Evolutionary conservation across 2,888 invertebrate genomes (phyloP), one percentile per base, ranked within the genome.

Genomic region (Dynastes tityus): DNA sequence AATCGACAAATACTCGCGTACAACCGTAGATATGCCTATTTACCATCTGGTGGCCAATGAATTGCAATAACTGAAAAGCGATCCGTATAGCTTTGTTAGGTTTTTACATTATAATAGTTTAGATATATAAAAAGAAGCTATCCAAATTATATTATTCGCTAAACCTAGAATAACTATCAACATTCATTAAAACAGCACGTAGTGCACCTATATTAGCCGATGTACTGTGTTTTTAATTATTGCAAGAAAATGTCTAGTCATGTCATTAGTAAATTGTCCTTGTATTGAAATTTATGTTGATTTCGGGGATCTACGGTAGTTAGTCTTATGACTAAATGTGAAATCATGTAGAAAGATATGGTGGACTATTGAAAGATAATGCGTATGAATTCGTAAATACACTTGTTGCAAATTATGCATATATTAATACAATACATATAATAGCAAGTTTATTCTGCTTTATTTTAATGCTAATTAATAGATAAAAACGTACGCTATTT

Each of bases 251-350:
- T 32, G 55, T 37, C 32, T 55, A 71, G 71, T 71, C 71, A 71
- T 70, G 32, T 37, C 32, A 16, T 71, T 68, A 68, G 27, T 51
- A 68, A 71, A 32, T 58, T 58, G 55, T 71, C 55, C 71, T 68
- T 68, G 68, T 51, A 68, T 8, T 58, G 22, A 58, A 51, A 68
- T 68, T 55, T 55, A 11, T 45, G 55, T 58, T 16, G n/a, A 32
- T n/a, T 71, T 37, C 5, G 55, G 55, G 55, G 71, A 71, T 55
- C 55, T 71, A 71, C 55, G 71, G n/a, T 71, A 53, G 32, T 13
- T 51, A 22, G 11, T 58, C 16, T 8, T 22, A 3, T 49, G 3
- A 13, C n/a, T 51, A 29, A 51, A 68, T 22, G 51, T 29, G 29
- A 68, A 68, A 22, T 49, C 49, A 51, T 22, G 22, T 68, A 45